Percentiles rank a stretch among this genome's conserved stretches.
These are phyloP conservation scores for Octomys mimax DNA, from an alignment of 2,797 vertebrate genomes.

Conservation along the genomic window DNA sequence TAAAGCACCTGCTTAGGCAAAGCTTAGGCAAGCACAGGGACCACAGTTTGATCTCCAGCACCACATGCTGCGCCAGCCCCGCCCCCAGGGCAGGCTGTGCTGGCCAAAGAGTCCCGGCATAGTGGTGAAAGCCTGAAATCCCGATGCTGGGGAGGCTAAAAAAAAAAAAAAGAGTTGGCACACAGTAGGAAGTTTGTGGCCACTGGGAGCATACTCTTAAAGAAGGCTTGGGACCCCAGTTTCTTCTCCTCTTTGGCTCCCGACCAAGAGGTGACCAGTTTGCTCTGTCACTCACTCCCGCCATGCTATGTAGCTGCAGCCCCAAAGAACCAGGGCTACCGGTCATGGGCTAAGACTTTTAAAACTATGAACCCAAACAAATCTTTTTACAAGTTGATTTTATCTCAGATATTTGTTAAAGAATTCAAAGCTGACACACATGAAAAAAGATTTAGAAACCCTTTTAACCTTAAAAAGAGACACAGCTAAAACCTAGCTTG, in stretches of 20 bases:
- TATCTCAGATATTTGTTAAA: background rate
- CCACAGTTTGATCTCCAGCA: no score
- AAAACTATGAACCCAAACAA: background rate
- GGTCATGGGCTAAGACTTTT: background rate
- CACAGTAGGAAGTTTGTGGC: background rate
- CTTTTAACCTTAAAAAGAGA: background rate
- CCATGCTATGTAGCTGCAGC: background rate
- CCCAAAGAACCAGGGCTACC: background rate
- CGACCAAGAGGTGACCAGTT: background rate
- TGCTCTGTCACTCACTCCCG: background rate
- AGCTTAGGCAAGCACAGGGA: no score
- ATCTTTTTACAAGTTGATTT: background rate
- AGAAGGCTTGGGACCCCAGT: background rate
- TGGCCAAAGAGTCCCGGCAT: no score
- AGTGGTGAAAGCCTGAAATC: no score
- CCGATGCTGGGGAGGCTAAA: no score
- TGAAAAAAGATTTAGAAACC: background rate
- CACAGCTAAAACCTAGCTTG: conserved; percentile 23
- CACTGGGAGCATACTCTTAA: background rate
- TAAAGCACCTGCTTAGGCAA: no score
- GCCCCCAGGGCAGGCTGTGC: no score
- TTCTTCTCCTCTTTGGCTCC: background rate
- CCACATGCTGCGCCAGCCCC: no score
- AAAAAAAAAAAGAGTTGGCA: background rate
- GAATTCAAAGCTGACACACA: background rate